A percentile compares a stretch with the other conserved stretches of the same genome.
phyloP scores from a whole-genome alignment of 2,888 invertebrate genomes.

The Athalia rosae region DNA sequence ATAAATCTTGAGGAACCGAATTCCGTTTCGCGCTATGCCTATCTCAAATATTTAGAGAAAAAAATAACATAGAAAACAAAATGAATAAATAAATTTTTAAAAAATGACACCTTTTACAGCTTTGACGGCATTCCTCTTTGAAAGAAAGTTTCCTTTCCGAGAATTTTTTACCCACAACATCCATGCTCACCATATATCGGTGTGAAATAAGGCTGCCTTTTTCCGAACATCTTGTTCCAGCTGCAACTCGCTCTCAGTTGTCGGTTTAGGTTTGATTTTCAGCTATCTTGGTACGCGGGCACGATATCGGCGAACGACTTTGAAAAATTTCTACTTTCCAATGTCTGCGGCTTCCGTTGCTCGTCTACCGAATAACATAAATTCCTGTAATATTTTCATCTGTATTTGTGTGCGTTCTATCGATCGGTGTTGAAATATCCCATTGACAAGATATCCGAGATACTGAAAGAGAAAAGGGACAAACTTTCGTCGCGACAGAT shows the following conservation, averaged over 20 bases:
- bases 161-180: background rate
- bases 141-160: background rate
- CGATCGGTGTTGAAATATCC: slow-evolving; percentile 19
- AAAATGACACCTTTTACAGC: slow-evolving; percentile 31
- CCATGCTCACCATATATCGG: background rate
- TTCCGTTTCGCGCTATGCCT: slow-evolving; percentile 30
- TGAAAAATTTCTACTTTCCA: background rate
- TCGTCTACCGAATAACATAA: background rate
- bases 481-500: slow-evolving; percentile 23
- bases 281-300: background rate
- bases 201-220: slow-evolving; percentile 10
- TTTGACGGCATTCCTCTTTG: slow-evolving; percentile 31
- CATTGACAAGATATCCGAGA: slow-evolving; percentile 17
- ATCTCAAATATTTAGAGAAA: slow-evolving; percentile 15
- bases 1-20: slow-evolving; percentile 40
- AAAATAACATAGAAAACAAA: too few relatives aligned
- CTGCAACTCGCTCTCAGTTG: slow-evolving; percentile 9
- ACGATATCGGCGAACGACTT: slow-evolving; percentile 20
- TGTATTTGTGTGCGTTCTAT: background rate
- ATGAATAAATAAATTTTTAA: too few relatives aligned
- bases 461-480: slow-evolving; percentile 5
- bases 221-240: slow-evolving; percentile 21
- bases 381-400: background rate
- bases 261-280: background rate
- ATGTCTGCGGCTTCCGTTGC: background rate